These are phyloP conservation scores for Sylvia atricapilla DNA, from an alignment of 2,113 vertebrate genomes.

Conservation along the genomic window DNA sequence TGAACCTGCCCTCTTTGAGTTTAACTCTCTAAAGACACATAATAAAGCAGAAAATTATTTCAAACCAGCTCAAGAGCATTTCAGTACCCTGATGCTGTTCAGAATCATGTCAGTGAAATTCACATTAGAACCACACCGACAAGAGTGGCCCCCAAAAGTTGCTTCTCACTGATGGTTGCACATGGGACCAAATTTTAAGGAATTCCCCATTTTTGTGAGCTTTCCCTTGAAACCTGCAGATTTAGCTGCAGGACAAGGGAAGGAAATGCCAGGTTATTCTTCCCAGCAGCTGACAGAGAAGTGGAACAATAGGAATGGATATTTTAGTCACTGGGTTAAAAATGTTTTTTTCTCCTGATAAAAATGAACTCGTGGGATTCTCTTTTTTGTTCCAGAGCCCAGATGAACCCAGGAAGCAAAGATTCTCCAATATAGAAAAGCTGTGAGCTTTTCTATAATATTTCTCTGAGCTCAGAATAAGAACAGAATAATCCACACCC, in stretches of 20 bases:
- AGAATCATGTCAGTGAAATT: neutral
- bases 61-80: neutral
- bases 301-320: neutral
- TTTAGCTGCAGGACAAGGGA: neutral
- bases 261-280: constrained; percentile 6
- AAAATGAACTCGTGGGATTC: neutral
- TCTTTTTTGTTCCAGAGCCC: neutral
- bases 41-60: neutral
- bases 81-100: rapidly evolving
- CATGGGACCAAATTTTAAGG: neutral
- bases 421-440: neutral
- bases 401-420: neutral
- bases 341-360: neutral
- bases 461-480: neutral
- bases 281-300: neutral
- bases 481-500: neutral
- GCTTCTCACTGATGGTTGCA: neutral
- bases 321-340: neutral
- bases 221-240: neutral
- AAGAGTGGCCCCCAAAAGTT: neutral
- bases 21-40: neutral
- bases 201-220: neutral
- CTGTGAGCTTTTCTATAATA: neutral
- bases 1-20: neutral
- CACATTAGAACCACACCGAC: rapidly evolving